Evolutionary conservation across 2,113 vertebrate genomes (phyloP).

Genomic region (Pollimyrus isidori): DNA sequence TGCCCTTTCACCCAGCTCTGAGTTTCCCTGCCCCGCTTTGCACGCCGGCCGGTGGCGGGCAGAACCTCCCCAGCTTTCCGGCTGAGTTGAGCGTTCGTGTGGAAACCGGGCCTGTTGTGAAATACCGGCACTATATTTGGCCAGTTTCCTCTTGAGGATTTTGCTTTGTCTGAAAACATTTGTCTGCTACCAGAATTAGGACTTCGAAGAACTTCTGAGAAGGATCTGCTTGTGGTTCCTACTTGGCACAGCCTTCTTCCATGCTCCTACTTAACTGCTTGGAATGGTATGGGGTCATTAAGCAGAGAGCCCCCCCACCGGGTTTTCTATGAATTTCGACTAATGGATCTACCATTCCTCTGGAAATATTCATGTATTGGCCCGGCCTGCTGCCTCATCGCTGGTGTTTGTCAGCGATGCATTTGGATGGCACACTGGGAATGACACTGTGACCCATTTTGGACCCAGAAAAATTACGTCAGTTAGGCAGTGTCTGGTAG

Average conservation of each 20-base stretch:
- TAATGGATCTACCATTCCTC: neutral
- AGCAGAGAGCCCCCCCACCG: neutral
- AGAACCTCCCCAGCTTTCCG: neutral
- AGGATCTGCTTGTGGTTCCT: neutral
- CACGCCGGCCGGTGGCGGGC: neutral
- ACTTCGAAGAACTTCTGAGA: neutral
- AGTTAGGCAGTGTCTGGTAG: neutral
- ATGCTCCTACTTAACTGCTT: neutral
- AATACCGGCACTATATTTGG: neutral
- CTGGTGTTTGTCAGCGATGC: neutral
- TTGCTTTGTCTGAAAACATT: constrained; percentile 14
- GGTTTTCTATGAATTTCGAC: neutral
- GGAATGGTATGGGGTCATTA: neutral
- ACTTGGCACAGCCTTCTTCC: neutral
- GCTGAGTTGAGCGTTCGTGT: neutral
- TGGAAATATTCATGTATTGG: neutral
- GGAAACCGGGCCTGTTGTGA: neutral
- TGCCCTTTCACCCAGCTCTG: neutral
- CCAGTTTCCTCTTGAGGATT: neutral
- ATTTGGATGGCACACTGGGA: neutral
- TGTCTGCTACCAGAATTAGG: neutral
- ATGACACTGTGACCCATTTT: neutral
- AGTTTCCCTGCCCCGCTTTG: neutral
- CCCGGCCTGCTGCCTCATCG: neutral
- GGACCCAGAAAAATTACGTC: neutral